These are phyloP conservation scores for Machaerirhynchus nigripectus DNA, from an alignment of 2,113 vertebrate species.

Conservation along the genomic window DNA sequence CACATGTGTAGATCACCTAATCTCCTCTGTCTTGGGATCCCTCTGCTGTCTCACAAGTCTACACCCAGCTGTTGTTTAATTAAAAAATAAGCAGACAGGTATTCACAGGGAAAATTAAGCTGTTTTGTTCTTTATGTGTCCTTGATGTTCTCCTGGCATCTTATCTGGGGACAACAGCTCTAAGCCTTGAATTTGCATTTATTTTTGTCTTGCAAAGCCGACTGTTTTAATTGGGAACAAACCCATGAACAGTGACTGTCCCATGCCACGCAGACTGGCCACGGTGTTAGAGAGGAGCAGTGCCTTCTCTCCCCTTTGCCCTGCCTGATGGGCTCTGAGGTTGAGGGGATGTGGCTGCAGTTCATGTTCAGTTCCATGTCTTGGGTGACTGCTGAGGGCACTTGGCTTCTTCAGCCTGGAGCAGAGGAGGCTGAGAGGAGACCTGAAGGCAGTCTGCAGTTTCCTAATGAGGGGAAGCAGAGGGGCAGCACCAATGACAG, in stretches of 20 bases:
- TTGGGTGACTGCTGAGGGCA: background rate
- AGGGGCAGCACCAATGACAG: background rate
- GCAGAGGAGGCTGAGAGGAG: background rate
- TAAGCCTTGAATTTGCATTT: background rate
- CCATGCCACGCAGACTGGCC: background rate
- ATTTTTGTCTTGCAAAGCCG: background rate
- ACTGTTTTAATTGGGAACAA: background rate
- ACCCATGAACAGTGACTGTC: background rate
- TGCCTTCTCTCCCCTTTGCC: background rate
- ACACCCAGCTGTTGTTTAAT: background rate
- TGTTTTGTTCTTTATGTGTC: background rate
- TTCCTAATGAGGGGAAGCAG: background rate
- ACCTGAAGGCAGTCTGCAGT: background rate
- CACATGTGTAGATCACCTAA: background rate
- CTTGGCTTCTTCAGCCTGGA: background rate
- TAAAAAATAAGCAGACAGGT: conserved; percentile 18
- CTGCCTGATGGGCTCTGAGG: rapidly evolving
- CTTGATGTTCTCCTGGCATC: background rate
- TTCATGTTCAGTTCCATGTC: background rate
- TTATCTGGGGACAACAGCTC: background rate
- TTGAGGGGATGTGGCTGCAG: background rate
- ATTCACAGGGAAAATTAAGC: background rate
- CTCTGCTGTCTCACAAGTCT: background rate
- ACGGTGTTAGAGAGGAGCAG: background rate
- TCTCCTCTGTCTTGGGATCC: background rate